phyloP scores from a whole-genome alignment of 2,797 vertebrate species.

The Holocentrus rufus region DNA sequence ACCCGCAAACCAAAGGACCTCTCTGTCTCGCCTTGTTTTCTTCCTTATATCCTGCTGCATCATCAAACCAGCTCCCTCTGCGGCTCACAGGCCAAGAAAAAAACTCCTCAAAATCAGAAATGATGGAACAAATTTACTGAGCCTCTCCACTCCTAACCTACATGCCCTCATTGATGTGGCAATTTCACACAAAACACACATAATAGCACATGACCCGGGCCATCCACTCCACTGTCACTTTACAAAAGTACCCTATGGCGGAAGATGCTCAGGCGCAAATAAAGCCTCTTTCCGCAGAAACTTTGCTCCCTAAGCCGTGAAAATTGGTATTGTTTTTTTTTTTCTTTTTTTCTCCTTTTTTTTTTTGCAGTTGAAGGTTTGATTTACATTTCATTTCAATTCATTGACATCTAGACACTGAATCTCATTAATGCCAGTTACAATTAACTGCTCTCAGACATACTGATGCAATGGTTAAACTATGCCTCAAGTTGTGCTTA shows the following conservation, averaged over 20 bases:
- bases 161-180: conserved; percentile 62
- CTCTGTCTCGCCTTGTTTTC: neutral
- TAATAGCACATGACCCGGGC: conserved; percentile 59
- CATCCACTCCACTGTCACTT: conserved; percentile 60
- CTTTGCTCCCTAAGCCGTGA: conserved; percentile 34
- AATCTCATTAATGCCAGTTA: no score
- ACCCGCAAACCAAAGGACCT: neutral
- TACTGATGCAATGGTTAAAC: no score
- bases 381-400: conserved; percentile 37
- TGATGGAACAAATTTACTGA: conserved; percentile 48
- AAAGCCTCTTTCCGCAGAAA: conserved; percentile 49
- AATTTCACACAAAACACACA: conserved; percentile 63
- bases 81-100: conserved; percentile 24
- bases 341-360: no score
- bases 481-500: no score
- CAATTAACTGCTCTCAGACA: no score
- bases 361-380: conserved; percentile 33
- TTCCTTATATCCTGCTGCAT: neutral
- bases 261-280: conserved; percentile 37
- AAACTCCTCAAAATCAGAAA: conserved; percentile 24
- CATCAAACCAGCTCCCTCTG: conserved; percentile 9
- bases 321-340: conserved; percentile 29
- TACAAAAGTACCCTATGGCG: conserved; percentile 53
- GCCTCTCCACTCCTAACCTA: conserved; percentile 46
- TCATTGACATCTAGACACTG: no score